A percentile compares a stretch with the other conserved stretches of the same genome.
Conservation (phyloP, 2,113 vertebrate species). For the Boulengeromyrus knoepffleri region DNA sequence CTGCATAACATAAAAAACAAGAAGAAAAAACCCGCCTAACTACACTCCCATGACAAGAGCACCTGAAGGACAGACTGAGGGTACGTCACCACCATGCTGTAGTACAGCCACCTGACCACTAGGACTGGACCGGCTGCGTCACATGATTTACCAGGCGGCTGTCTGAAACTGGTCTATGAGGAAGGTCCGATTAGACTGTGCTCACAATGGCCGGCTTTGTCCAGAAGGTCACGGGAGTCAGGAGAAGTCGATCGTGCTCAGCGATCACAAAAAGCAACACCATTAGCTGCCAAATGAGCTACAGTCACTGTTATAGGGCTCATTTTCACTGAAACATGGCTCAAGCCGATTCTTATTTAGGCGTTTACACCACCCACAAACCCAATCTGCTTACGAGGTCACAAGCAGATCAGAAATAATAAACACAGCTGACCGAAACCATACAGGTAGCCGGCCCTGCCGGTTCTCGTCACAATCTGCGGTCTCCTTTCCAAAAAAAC, state of each 20-base stretch:
- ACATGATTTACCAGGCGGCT: background rate
- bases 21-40: background rate
- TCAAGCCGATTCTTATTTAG: background rate
- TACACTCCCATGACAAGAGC: background rate
- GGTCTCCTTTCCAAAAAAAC: background rate
- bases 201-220: background rate
- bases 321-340: background rate
- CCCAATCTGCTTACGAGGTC: background rate
- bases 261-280: background rate
- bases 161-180: background rate
- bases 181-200: background rate
- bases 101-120: background rate
- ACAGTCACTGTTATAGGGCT: background rate
- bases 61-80: background rate
- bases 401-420: background rate
- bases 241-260: background rate
- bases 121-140: background rate
- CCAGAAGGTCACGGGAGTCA: background rate
- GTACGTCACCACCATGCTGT: background rate
- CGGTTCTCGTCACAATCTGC: background rate
- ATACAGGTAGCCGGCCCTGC: background rate
- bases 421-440: background rate
- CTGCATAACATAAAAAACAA: background rate
- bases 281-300: background rate
- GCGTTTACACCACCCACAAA: background rate